Percentiles rank a stretch among this genome's conserved stretches.
phyloP scores from a whole-genome alignment of 2,113 vertebrate species.

The Hemibagrus wyckioides region DNA sequence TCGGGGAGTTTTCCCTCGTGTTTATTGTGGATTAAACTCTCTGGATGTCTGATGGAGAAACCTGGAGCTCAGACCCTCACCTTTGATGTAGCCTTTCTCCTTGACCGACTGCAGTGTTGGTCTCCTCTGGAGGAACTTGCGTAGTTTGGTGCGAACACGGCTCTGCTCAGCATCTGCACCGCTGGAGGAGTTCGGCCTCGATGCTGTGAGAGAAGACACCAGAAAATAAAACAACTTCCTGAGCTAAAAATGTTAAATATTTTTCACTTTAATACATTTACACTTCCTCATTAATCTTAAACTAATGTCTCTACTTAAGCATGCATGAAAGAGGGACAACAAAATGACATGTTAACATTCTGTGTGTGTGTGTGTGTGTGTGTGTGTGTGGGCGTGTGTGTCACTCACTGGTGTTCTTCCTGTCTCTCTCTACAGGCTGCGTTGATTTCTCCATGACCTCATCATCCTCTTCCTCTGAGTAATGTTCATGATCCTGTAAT shows the following conservation, averaged over 20 bases:
- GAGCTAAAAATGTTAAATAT: neutral
- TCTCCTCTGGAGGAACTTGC: slow-evolving; percentile 80
- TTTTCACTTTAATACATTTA: neutral
- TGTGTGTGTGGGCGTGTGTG: neutral
- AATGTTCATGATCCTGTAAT: slow-evolving; percentile 63
- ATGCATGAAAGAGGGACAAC: neutral
- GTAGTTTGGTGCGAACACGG: slow-evolving; percentile 79
- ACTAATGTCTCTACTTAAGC: neutral
- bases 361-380: neutral
- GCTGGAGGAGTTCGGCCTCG: slow-evolving; percentile 16
- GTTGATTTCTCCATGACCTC: slow-evolving; percentile 70
- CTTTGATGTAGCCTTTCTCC: slow-evolving; percentile 84
- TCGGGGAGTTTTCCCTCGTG: neutral
- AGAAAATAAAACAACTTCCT: neutral
- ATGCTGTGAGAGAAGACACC: slow-evolving; percentile 25
- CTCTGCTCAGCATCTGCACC: slow-evolving; percentile 72
- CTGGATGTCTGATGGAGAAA: too few relatives aligned
- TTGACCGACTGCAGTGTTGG: slow-evolving; percentile 81
- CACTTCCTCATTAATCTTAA: neutral
- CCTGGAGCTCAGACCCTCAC: slow-evolving; percentile 53
- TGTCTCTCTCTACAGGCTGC: slow-evolving; percentile 68
- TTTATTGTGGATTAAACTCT: neutral
- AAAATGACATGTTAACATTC: too few relatives aligned
- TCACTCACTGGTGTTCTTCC: slow-evolving; percentile 62
- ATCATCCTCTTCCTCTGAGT: slow-evolving; percentile 73